Conservation (phyloP, 2,888 invertebrate species). For the Dasypolia templi region DNA sequence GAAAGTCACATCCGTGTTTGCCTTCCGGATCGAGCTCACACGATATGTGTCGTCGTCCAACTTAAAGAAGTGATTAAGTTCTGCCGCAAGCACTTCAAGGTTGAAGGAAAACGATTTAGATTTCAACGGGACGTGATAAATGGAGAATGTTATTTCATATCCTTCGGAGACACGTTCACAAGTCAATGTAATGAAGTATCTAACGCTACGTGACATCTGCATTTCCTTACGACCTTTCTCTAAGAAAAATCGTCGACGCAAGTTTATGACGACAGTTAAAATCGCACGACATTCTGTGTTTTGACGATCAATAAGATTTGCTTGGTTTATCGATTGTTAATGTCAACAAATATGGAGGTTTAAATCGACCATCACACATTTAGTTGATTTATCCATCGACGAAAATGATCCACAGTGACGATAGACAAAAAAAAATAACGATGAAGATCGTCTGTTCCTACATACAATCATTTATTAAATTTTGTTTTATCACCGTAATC, state of each 20-base stretch:
- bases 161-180: conserved; percentile 3
- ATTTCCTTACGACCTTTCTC: background rate
- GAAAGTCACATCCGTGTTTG: conserved; percentile 1
- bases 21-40: background rate
- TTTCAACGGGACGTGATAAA: conserved; percentile 24
- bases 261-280: background rate
- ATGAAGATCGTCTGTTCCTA: background rate
- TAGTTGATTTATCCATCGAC: background rate
- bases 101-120: conserved; percentile 22
- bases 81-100: background rate
- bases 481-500: background rate
- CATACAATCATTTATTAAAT: background rate
- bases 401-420: background rate
- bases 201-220: background rate
- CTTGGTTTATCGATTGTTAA: background rate
- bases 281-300: background rate
- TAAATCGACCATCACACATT: background rate
- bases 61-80: conserved; percentile 23
- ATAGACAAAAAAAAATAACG: background rate
- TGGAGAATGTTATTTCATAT: conserved; percentile 26
- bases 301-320: background rate
- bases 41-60: background rate
- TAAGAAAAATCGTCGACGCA: background rate
- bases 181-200: background rate
- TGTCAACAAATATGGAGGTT: too few species aligned